Conservation (phyloP, 1,140 invertebrate species). For the Steinernema feltiae region DNA sequence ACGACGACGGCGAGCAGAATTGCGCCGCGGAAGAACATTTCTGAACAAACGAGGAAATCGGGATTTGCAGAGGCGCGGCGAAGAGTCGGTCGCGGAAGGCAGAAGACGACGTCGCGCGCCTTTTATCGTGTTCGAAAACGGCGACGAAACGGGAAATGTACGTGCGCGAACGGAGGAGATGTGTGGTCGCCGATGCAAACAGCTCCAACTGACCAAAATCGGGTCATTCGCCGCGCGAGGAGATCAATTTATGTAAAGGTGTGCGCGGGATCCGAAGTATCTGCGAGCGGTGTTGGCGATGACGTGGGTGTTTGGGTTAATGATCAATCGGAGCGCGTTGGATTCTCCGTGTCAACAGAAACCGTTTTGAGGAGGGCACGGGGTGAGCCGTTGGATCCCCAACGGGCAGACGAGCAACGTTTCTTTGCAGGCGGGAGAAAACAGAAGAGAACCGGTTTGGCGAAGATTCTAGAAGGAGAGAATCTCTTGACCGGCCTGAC, state of each 20-base stretch:
- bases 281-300: not conserved
- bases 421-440: not conserved
- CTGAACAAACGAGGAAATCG: not conserved
- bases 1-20: conserved; percentile 22
- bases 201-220: not conserved
- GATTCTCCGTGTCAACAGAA: too few relatives aligned
- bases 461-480: not conserved
- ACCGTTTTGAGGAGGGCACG: not conserved
- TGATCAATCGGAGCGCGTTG: not conserved
- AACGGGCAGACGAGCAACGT: not conserved
- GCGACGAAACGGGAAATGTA: conserved; percentile 8
- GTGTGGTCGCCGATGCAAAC: not conserved
- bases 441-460: not conserved
- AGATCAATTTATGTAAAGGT: not conserved
- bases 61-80: not conserved
- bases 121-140: not conserved
- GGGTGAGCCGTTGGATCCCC: not conserved
- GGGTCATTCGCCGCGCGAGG: not conserved
- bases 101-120: not conserved
- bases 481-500: not conserved
- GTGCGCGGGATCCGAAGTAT: not conserved
- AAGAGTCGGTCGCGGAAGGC: not conserved
- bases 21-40: not conserved
- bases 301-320: not conserved
- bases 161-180: not conserved